phyloP scores from a whole-genome alignment of 2,888 invertebrate genomes.

The Xylophagus ater region DNA sequence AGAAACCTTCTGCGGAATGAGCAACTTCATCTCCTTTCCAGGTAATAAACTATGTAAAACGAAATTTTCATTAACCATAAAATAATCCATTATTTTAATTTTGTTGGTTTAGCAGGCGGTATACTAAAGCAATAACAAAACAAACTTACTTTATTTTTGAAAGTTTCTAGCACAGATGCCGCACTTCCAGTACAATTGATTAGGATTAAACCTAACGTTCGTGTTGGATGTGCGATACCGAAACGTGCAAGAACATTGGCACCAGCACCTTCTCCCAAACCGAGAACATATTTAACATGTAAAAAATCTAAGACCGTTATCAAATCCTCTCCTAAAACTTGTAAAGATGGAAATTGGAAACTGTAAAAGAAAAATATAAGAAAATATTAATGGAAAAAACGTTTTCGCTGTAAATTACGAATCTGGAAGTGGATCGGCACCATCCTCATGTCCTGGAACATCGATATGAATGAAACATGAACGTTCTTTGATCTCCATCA shows the following conservation, averaged over 20 bases:
- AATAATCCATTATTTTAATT: neutral
- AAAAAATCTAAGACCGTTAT: conserved; percentile 71
- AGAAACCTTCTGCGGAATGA: conserved; percentile 77
- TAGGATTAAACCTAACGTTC: conserved; percentile 67
- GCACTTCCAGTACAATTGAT: conserved; percentile 82
- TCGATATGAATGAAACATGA: conserved; percentile 82
- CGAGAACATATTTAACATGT: conserved; percentile 72
- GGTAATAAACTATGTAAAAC: conserved; percentile 53
- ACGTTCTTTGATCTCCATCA: conserved; percentile 73
- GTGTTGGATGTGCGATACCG: conserved; percentile 67
- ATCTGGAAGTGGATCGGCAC: conserved; percentile 60
- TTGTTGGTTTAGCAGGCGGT: neutral
- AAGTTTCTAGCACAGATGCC: conserved; percentile 73
- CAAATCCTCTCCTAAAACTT: conserved; percentile 70
- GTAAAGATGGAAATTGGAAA: conserved; percentile 70
- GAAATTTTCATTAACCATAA: neutral
- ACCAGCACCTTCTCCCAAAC: conserved; percentile 79
- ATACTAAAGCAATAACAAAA: neutral
- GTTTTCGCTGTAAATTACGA: conserved; percentile 45
- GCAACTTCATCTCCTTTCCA: conserved; percentile 77
- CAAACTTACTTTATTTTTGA: conserved; percentile 58
- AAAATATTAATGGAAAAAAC: neutral
- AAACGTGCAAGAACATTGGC: conserved; percentile 78
- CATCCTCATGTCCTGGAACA: conserved; percentile 77
- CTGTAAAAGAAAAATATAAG: conserved; percentile 35